Conservation (phyloP, 2,797 vertebrate genomes). For the Taeniopygia guttata region DNA sequence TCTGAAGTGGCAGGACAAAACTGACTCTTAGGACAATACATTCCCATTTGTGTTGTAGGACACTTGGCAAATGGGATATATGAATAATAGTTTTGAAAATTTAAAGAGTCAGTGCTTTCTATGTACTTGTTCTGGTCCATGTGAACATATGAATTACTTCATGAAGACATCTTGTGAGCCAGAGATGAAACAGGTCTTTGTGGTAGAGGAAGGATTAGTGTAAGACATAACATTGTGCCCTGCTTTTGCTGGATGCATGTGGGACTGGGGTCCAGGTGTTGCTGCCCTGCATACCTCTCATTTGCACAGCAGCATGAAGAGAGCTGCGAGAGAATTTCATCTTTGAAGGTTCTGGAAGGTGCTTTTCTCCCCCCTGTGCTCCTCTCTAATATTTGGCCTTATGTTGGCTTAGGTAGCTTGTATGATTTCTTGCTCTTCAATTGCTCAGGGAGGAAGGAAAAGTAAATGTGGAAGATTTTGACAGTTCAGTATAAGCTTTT, state of each 20-base stretch:
- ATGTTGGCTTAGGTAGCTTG: background rate
- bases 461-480: background rate
- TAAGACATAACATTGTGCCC: background rate
- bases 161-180: background rate
- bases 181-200: background rate
- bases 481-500: background rate
- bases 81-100: background rate
- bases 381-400: background rate
- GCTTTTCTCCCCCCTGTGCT: accelerated
- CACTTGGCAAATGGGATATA: background rate
- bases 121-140: background rate
- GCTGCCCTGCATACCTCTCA: background rate
- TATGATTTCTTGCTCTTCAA: background rate
- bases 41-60: background rate
- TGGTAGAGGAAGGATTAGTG: background rate
- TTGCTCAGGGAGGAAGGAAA: background rate
- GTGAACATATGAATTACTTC: background rate
- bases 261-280: background rate
- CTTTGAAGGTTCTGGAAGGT: background rate
- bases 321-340: background rate
- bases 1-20: background rate
- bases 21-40: background rate
- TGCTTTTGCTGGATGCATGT: background rate
- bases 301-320: background rate
- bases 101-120: background rate